Evolutionary conservation across 2,888 invertebrate genomes (phyloP), one percentile per base, ranked within the genome.

Genomic region (Antheraea assamensis): DNA sequence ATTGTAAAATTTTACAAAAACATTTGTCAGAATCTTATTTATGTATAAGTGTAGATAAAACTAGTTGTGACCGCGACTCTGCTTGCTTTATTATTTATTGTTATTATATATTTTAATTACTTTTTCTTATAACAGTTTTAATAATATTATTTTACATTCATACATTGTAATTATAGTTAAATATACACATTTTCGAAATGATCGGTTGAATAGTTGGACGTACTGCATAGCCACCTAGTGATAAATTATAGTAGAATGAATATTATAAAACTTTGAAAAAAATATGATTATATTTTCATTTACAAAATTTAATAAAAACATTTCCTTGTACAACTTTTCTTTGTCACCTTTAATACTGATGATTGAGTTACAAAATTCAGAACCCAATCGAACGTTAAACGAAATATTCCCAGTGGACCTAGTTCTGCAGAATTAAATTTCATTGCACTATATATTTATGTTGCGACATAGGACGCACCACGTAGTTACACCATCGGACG

Each of bases 391-490:
- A 64, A 64, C 17, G 61, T 19, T 17, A 17, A 3, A 30, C 30
- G 4, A 15, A 64, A 64, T 30, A 64, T 71, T 31, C 24, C 35
- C 72, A 30, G 1, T 27, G 31, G 64, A 27, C 74, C 30, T 8
- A 17, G 27, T 74, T 10, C 35, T 68, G n/a, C n/a, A 58, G 27
- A 73, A 80, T 78, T 78, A 75, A 79, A 76, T 76, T 75, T 72
- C 72, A 72, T 71, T 73, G 70, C 31, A 70, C 24, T 55, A 15
- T 58, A 13, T 58, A 58, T 24, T 58, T 24, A 8, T 4, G 68
- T 72, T 55, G 35, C 52, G 68, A 24, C 58, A 24, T 21, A 55
- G 3, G 10, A 19, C 52, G 19, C 19, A 19, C 52, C n/a, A 58
- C 10, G 58, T 58, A 58, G 24, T 31, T 24, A 68, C 49, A 55